Conservation (phyloP, 2,888 invertebrate genomes). For the Dioctria linearis region DNA sequence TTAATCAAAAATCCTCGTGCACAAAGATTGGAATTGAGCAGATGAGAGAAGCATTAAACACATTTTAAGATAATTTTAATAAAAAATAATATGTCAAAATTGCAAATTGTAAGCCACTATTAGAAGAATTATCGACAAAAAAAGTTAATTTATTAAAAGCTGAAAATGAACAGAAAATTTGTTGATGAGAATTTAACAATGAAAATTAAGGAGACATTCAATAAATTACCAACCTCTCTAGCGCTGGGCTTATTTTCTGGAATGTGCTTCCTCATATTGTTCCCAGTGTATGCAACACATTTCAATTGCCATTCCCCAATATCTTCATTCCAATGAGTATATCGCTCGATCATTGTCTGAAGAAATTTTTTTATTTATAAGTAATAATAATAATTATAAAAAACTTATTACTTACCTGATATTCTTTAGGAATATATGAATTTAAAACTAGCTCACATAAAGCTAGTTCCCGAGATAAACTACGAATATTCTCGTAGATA, state of each 20-base stretch:
- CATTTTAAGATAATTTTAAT: background rate
- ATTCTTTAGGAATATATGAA: slow-evolving; percentile 93
- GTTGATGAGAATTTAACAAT: too few species aligned
- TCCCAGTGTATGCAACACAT: slow-evolving; percentile 98
- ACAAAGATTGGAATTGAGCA: background rate
- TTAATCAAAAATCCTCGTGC: too few species aligned
- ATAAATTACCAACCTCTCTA: slow-evolving; percentile 65
- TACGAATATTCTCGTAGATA: slow-evolving; percentile 91
- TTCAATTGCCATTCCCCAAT: slow-evolving; percentile 98
- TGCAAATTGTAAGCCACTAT: background rate
- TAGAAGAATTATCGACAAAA: too few species aligned
- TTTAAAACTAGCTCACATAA: slow-evolving; percentile 93
- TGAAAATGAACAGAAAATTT: too few species aligned
- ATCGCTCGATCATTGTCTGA: slow-evolving; percentile 88
- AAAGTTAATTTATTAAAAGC: too few species aligned
- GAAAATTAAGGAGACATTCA: too few species aligned
- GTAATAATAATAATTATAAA: background rate
- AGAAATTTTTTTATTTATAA: slow-evolving; percentile 57
- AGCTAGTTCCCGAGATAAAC: slow-evolving; percentile 90
- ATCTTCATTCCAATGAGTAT: slow-evolving; percentile 98
- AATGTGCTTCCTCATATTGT: slow-evolving; percentile 91
- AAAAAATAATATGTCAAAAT: too few species aligned
- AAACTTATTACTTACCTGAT: slow-evolving; percentile 77
- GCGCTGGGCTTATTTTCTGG: slow-evolving; percentile 67
- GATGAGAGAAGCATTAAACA: background rate